Conservation (phyloP, 2,113 vertebrate species). For the Podocnemis expansa region DNA sequence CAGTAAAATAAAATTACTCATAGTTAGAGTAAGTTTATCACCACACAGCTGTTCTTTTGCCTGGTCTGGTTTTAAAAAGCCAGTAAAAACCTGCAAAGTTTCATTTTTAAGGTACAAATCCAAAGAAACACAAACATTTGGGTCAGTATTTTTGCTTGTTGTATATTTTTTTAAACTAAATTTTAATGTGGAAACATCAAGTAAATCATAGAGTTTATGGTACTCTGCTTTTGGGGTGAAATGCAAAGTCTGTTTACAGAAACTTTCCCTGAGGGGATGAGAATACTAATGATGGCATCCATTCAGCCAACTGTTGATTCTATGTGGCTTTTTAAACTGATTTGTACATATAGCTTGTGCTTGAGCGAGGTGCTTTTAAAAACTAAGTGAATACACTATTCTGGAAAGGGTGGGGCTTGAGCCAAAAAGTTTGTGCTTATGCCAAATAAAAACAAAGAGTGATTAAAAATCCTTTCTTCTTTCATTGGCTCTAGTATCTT, state of each 20-base stretch:
- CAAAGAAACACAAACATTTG: conserved; percentile 3
- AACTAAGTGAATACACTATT: neutral
- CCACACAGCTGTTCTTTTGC: neutral
- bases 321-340: conserved; percentile 15
- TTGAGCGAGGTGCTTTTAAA: conserved; percentile 47
- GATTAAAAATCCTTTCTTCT: neutral
- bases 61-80: neutral
- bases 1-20: conserved; percentile 20
- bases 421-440: neutral
- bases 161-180: neutral
- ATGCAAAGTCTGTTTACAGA: neutral
- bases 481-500: neutral
- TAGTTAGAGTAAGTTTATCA: conserved; percentile 10
- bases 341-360: neutral
- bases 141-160: neutral
- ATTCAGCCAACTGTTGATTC: conserved; percentile 11
- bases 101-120: neutral
- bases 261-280: neutral
- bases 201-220: neutral
- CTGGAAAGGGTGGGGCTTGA: neutral
- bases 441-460: neutral
- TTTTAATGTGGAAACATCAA: conserved; percentile 25
- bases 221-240: neutral
- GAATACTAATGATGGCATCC: neutral
- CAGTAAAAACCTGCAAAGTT: neutral